Evolutionary conservation across 2,888 invertebrate genomes (phyloP), one percentile per base, ranked within the genome.

Genomic region (Volucella inflata): DNA sequence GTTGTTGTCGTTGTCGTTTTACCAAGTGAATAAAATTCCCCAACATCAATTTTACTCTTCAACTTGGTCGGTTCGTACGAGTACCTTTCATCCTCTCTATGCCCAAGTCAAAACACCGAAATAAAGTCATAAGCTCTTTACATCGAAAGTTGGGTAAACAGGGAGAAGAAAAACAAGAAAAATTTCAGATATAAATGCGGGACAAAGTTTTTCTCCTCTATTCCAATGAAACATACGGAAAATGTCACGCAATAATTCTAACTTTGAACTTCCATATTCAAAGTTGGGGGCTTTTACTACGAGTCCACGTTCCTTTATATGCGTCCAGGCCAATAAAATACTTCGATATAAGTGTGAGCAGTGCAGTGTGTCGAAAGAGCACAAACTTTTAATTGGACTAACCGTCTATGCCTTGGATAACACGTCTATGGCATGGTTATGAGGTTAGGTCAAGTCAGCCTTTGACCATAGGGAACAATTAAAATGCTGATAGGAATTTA

Each of bases 311-410:
- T n/a, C 38, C 17, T 48, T 21, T 6, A 40, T 67, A 2, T 36
- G 38, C 3, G 16, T 51, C 17, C 40, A 6, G 8, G 44, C 12
- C 44, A 30, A 72, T 62, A 60, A 60, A 60, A 60, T 48, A 72
- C 57, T 42, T 48, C 62, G 42, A 30, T 51, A 30, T 16, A 40
- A 40, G 14, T 51, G 16, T 44, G 42, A 40, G 14, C 44, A 36
- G 40, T 38, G 57, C 21, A 71, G 59, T 14, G 8, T 12, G 14
- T 21, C 10, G 38, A 12, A 68, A 21, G 60, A 17, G 53, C 9
- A 4, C 17, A 59, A 84, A 84, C 83, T 84, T 84, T 84, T 79
- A 79, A 84, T 84, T 84, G 83, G 79, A 79, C 74, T 30, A 30
- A 30, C 4, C 30, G 30, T 4, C 4, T 30, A 67, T 65, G 55